These are phyloP conservation scores for Macropis europaea DNA, from an alignment of 2,888 invertebrate species.

Conservation along the genomic window DNA sequence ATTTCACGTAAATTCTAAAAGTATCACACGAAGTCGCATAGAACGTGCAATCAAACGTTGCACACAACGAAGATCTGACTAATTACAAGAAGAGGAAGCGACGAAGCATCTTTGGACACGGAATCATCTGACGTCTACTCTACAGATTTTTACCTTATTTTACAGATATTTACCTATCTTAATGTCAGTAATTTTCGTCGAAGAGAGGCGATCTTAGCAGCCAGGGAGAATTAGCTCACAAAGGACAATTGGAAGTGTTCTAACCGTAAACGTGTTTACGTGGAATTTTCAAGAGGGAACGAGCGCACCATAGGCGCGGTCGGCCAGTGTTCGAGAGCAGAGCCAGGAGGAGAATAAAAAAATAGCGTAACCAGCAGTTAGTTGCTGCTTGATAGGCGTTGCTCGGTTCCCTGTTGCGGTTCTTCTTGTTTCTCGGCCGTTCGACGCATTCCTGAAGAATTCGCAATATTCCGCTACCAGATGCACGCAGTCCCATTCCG, in stretches of 20 bases:
- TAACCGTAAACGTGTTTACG: constrained; percentile 18
- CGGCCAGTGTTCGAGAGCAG: constrained; percentile 30
- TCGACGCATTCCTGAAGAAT: constrained; percentile 44
- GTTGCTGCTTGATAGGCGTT: constrained; percentile 43
- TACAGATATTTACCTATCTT: too few relatives aligned
- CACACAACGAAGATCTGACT: too few relatives aligned
- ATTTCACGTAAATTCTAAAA: too few relatives aligned
- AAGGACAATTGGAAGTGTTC: constrained; percentile 1
- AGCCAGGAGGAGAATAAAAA: constrained; percentile 20
- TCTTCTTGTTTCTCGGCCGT: constrained; percentile 49
- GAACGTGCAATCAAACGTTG: too few relatives aligned
- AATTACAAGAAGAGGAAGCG: too few relatives aligned
- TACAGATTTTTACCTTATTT: too few relatives aligned
- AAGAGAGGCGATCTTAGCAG: not conserved
- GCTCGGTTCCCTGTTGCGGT: constrained; percentile 48
- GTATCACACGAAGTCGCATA: too few relatives aligned
- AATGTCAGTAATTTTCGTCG: not conserved
- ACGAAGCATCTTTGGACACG: too few relatives aligned
- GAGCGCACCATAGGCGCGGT: constrained; percentile 55
- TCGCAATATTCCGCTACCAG: constrained; percentile 6
- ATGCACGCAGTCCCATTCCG: not conserved
- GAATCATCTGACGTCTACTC: too few relatives aligned
- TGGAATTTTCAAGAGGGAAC: constrained; percentile 43
- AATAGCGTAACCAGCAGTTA: constrained; percentile 47
- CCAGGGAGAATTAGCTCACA: not conserved